Percentiles rank a stretch among this genome's conserved stretches.
phyloP scores from a whole-genome alignment of 2,888 invertebrate genomes.

The Athetis lepigone region DNA sequence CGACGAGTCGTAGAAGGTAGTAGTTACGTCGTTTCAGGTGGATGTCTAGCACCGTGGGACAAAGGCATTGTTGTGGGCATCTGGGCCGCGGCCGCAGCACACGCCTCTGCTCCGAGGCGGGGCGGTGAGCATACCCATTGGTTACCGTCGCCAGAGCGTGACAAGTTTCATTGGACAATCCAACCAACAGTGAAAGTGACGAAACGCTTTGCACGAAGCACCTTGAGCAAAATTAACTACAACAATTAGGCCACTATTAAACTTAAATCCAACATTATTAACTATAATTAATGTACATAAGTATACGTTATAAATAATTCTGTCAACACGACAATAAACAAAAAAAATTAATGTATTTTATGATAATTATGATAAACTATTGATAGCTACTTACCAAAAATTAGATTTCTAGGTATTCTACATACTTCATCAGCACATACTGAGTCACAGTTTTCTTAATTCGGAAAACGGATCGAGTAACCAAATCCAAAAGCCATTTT shows the following conservation, averaged over 20 bases:
- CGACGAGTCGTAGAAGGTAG: neutral
- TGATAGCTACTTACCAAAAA: too few relatives aligned
- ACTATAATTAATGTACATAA: conserved; percentile 18
- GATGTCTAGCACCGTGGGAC: conserved; percentile 62
- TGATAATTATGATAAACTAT: neutral
- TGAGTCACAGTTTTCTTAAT: neutral
- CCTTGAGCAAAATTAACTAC: conserved; percentile 80
- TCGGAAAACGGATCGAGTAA: too few relatives aligned
- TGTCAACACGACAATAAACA: too few relatives aligned
- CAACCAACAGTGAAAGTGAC: conserved; percentile 86
- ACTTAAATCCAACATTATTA: conserved; percentile 30
- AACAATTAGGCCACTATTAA: conserved; percentile 69
- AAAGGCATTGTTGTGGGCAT: conserved; percentile 75
- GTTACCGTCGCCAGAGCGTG: conserved; percentile 85
- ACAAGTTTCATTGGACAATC: conserved; percentile 88
- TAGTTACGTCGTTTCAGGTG: conserved; percentile 52
- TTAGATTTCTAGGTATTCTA: neutral
- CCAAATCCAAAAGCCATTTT: too few relatives aligned
- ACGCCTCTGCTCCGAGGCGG: conserved; percentile 88
- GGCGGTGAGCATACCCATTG: conserved; percentile 85
- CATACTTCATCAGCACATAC: too few relatives aligned
- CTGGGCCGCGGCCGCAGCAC: conserved; percentile 75
- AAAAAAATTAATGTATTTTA: too few relatives aligned
- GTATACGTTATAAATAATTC: neutral
- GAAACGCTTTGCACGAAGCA: conserved; percentile 79